Evolutionary conservation across 2,888 invertebrate genomes (phyloP), one percentile per base, ranked within the genome.

Genomic region (Pherbina coryleti): DNA sequence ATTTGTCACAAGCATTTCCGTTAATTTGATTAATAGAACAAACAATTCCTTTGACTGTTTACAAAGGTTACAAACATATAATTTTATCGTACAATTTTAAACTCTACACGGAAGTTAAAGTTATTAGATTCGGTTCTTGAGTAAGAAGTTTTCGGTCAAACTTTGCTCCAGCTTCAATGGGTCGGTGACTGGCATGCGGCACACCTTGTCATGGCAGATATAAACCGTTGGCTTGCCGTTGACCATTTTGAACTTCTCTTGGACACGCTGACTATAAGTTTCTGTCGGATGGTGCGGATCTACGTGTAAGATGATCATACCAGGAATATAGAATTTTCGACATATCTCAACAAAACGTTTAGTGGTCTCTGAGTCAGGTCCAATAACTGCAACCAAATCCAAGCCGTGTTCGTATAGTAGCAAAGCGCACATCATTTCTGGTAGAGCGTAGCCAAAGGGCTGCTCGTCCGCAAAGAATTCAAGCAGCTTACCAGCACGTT

Each of bases 351-450:
- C 84, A 72, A 90, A 87, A 14, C 85, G 83, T 51, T 85, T 81
- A 0, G 89, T 89, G 31, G 82, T 83, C 4, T 85, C 84, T 0
- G 86, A 84, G 67, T 89, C 86, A 0, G 89, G 88, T 1, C 90
- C 90, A n/a, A 90, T 90, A 5, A 90, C 86, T 0, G 89, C 89
- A 9, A 89, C 87, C 78, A 89, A 81, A 75, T 90, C 88, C 3
- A 90, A 80, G 0, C 90, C 90, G 37, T 86, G 82, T 17, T 89
- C 89, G 28, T 87, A 83, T 28, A 89, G 60, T 74, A 90, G 73
- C 34, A 88, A 77, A 0, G 87, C 86, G 0, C 89, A 89, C 80
- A 89, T 80, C 90, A 90, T 90, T 79, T 89, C 88, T 0, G 90
- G 90, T n/a, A 90, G 79, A 0, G 86, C 85, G 78, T 88, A 89